Conservation (phyloP, 2,113 vertebrate species). For the Ceuthmochares aereus region DNA sequence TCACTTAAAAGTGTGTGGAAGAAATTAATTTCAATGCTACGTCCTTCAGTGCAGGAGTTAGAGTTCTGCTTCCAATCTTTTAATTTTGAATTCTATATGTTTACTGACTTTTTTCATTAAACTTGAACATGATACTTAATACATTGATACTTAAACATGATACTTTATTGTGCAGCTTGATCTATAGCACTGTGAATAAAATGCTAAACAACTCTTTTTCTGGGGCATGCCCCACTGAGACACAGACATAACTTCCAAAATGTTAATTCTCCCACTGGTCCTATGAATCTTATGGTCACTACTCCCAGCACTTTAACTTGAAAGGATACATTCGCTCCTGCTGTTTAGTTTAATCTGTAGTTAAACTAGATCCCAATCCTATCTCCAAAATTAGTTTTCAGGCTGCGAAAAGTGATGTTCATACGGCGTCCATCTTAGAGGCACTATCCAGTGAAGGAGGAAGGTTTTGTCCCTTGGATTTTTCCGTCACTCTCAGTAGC, state of each 20-base stretch:
- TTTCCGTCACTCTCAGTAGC: background rate
- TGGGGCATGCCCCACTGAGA: background rate
- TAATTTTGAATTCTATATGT: background rate
- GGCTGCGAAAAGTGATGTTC: background rate
- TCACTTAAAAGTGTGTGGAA: background rate
- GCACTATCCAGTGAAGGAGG: background rate
- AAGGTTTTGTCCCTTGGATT: background rate
- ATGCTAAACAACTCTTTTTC: background rate
- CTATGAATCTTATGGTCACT: background rate
- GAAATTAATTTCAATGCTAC: background rate
- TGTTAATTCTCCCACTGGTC: background rate
- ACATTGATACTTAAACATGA: no score
- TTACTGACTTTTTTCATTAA: background rate
- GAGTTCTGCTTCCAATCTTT: background rate
- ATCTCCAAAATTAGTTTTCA: background rate
- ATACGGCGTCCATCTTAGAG: background rate
- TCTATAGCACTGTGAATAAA: background rate
- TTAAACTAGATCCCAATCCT: background rate
- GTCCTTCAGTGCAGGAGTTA: background rate
- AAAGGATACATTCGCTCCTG: background rate
- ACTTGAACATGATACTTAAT: background rate
- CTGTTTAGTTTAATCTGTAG: background rate
- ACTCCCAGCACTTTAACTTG: background rate
- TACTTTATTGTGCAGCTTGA: background rate
- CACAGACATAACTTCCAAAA: background rate